Evolutionary conservation across 2,888 invertebrate species (phyloP).

Genomic region (Tetragnatha montana): DNA sequence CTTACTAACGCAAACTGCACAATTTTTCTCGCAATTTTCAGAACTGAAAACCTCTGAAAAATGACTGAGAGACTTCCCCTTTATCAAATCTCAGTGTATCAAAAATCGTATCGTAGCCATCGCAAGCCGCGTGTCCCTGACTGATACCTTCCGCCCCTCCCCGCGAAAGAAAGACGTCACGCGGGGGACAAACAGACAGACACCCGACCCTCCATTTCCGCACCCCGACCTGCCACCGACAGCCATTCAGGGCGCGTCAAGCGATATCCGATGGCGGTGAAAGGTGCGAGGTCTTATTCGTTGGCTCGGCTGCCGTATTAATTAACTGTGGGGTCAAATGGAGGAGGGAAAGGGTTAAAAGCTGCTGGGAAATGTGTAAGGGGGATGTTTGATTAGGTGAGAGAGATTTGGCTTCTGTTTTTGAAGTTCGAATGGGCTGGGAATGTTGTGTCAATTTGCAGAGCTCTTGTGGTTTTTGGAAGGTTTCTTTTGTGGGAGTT

Average conservation of each 20-base stretch:
- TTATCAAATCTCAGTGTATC: background rate
- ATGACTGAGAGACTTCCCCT: background rate
- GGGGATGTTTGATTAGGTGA: slow-evolving; percentile 25
- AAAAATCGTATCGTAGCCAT: too few relatives aligned
- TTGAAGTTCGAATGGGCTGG: too few relatives aligned
- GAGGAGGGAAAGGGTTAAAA: slow-evolving; percentile 43
- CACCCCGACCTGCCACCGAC: slow-evolving; percentile 59
- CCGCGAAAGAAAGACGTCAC: background rate
- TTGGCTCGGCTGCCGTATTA: slow-evolving; percentile 24
- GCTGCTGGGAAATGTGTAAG: background rate
- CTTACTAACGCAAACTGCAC: background rate
- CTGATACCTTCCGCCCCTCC: slow-evolving; percentile 7
- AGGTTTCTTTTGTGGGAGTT: background rate
- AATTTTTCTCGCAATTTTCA: background rate
- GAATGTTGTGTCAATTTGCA: too few relatives aligned
- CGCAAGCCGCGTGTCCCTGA: background rate
- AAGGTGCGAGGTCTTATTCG: slow-evolving; percentile 29
- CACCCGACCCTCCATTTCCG: slow-evolving; percentile 61
- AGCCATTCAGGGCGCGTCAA: slow-evolving; percentile 55
- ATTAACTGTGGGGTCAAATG: slow-evolving; percentile 52
- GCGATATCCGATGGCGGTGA: slow-evolving; percentile 22
- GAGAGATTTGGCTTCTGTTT: background rate
- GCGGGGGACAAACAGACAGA: slow-evolving; percentile 53
- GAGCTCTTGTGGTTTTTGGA: background rate
- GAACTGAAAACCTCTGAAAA: background rate